Conservation (phyloP, 2,797 vertebrate species). For the Odontamblyopus lacepedii region DNA sequence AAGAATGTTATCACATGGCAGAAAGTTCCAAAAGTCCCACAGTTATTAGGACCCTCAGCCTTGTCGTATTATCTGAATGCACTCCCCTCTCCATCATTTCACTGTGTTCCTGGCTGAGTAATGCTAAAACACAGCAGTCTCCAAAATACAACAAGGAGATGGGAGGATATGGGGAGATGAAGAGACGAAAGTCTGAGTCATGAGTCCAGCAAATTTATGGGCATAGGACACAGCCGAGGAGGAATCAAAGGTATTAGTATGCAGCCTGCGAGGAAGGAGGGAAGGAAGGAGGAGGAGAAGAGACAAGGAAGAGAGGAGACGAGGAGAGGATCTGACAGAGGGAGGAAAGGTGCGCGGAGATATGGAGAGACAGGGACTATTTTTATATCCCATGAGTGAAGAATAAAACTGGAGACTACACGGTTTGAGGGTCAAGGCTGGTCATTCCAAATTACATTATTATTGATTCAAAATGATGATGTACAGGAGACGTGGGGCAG, state of each 20-base stretch:
- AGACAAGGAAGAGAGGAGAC: slow-evolving; percentile 14
- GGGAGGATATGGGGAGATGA: slow-evolving; percentile 24
- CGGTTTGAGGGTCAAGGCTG: background rate
- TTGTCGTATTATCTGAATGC: background rate
- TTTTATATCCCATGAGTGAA: slow-evolving; percentile 34
- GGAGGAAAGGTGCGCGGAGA: slow-evolving; percentile 34
- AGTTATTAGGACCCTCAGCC: background rate
- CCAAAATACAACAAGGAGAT: slow-evolving; percentile 25
- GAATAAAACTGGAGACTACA: background rate
- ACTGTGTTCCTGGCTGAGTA: background rate
- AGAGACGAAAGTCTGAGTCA: slow-evolving; percentile 51
- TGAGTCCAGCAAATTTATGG: slow-evolving; percentile 53
- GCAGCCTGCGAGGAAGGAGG: slow-evolving; percentile 29
- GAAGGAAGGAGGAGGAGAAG: background rate
- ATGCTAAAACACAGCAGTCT: background rate
- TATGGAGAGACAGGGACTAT: slow-evolving; percentile 48
- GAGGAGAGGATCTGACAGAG: slow-evolving; percentile 36
- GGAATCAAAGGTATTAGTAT: slow-evolving; percentile 51
- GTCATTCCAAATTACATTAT: background rate
- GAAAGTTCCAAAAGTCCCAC: no score
- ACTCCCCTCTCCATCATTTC: background rate
- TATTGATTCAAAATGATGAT: no score
- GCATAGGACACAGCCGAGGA: slow-evolving; percentile 44
- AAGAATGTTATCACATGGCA: no score
- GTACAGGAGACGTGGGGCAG: no score